Evolutionary conservation across 2,797 vertebrate genomes (phyloP).

Genomic region (Decapterus maruadsi): DNA sequence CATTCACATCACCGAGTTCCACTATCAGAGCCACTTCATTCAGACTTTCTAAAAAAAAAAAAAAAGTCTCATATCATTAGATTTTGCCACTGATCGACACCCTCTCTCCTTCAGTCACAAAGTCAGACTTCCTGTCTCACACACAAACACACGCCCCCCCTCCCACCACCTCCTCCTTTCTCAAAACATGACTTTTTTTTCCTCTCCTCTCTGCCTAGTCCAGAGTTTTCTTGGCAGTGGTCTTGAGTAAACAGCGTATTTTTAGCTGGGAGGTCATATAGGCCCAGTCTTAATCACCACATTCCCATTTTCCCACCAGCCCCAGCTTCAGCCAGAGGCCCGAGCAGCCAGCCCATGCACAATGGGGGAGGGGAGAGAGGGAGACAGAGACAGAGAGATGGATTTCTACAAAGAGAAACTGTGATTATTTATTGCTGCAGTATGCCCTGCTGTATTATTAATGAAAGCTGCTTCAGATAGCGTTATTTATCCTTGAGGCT

Average conservation of each 20-base stretch:
- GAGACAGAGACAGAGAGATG: conserved; percentile 41
- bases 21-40: conserved; percentile 37
- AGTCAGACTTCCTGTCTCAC: conserved; percentile 73
- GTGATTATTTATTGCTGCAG: conserved; percentile 40
- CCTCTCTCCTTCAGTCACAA: conserved; percentile 62
- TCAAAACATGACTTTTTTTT: conserved; percentile 82
- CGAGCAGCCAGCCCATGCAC: conserved; percentile 45
- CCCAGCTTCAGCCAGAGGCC: conserved; percentile 74
- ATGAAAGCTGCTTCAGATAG: conserved; percentile 29
- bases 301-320: conserved; percentile 88
- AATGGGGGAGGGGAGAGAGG: conserved; percentile 60
- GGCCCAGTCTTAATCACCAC: conserved; percentile 85
- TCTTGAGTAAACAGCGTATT: conserved; percentile 91
- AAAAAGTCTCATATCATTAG: conserved; percentile 36
- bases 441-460: conserved; percentile 33
- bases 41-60: conserved; percentile 9
- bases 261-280: conserved; percentile 91
- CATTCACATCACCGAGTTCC: conserved; percentile 18
- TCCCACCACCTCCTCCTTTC: conserved; percentile 69
- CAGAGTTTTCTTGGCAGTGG: conserved; percentile 89
- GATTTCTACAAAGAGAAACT: conserved; percentile 48
- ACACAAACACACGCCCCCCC: background rate
- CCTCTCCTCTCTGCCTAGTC: conserved; percentile 82
- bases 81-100: conserved; percentile 55
- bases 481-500: conserved; percentile 22